Percentiles rank a stretch among this genome's conserved stretches.
Conservation (phyloP, 2,888 invertebrate genomes). For the Xanthorhoe designata region DNA sequence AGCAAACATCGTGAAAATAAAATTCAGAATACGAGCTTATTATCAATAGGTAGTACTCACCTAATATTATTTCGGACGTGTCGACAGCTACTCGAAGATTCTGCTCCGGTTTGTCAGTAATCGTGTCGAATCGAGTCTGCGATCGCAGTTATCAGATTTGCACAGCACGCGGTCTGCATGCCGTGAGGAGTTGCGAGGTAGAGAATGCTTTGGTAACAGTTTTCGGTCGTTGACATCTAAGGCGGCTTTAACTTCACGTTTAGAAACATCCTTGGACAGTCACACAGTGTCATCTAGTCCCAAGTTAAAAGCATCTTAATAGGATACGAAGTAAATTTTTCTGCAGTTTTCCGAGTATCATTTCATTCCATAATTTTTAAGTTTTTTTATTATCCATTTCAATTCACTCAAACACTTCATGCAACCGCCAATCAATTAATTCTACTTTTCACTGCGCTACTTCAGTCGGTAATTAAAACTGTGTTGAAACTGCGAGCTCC, state of each 20-base stretch:
- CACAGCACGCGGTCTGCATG: conserved; percentile 74
- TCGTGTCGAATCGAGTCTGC: conserved; percentile 79
- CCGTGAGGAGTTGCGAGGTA: conserved; percentile 15
- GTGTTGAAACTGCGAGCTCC: conserved; percentile 14
- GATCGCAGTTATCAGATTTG: conserved; percentile 81
- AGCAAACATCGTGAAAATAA: no score
- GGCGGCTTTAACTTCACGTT: background rate
- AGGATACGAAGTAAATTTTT: no score
- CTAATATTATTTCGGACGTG: background rate
- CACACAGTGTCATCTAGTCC: no score
- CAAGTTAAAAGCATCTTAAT: no score
- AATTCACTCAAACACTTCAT: conserved; percentile 10
- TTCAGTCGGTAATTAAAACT: conserved; percentile 19
- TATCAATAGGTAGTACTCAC: no score
- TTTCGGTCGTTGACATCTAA: conserved; percentile 3
- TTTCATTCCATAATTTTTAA: background rate
- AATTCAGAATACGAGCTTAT: no score
- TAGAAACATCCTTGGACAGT: no score
- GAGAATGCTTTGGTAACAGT: conserved; percentile 1
- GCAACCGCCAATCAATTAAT: conserved; percentile 9
- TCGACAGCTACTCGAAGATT: conserved; percentile 53
- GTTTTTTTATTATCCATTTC: background rate
- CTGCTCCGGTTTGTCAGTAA: conserved; percentile 67
- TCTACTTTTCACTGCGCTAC: conserved; percentile 10
- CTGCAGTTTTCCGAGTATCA: background rate